Evolutionary conservation across 2,888 invertebrate species (phyloP).

Genomic region (Hypolimnas misippus): DNA sequence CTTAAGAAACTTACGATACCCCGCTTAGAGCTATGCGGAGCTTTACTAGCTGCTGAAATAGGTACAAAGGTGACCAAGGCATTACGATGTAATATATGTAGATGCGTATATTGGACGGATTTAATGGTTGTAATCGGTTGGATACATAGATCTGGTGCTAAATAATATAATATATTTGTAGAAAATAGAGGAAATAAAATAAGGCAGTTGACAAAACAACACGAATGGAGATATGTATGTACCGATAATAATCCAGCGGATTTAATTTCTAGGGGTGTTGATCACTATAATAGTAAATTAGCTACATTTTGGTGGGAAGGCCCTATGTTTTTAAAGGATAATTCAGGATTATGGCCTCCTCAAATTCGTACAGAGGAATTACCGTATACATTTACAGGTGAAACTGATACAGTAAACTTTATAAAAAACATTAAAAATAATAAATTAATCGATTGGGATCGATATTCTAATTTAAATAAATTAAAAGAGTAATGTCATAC

Average conservation of each 20-base stretch:
- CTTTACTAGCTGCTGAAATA: slow-evolving; percentile 23
- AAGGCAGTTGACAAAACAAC: background rate
- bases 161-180: background rate
- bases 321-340: background rate
- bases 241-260: background rate
- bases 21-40: slow-evolving; percentile 32
- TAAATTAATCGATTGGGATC: too few relatives aligned
- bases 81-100: background rate
- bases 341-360: background rate
- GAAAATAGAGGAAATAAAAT: background rate
- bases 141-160: background rate
- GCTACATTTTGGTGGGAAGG: background rate
- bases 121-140: background rate
- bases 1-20: slow-evolving; percentile 29
- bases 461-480: too few relatives aligned
- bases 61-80: background rate
- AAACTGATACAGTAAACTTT: too few relatives aligned
- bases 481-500: too few relatives aligned
- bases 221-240: background rate
- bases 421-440: too few relatives aligned
- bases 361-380: too few relatives aligned
- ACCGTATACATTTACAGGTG: too few relatives aligned
- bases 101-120: slow-evolving; percentile 1
- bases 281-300: background rate
- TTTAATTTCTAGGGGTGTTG: background rate